Percentiles rank a stretch among this genome's conserved stretches.
Conservation (phyloP, 2,888 invertebrate genomes). For the Beris morrisii region DNA sequence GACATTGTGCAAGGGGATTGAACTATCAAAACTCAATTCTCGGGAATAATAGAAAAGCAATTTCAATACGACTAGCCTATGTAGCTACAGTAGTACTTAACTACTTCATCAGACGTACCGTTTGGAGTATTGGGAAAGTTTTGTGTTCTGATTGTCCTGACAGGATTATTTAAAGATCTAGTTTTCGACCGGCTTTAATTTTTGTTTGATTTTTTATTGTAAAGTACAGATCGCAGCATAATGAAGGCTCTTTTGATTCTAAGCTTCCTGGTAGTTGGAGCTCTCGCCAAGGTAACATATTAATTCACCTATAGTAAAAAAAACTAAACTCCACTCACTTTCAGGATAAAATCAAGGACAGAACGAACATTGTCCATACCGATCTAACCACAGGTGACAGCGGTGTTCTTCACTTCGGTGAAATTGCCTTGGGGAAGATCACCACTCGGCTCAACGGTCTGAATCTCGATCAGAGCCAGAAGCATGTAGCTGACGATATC, state of each 20-base stretch:
- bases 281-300: slow-evolving; percentile 10
- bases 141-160: no score
- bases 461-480: slow-evolving; percentile 9
- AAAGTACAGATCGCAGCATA: not conserved
- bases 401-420: slow-evolving; percentile 9
- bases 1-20: slow-evolving; percentile 6
- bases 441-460: slow-evolving; percentile 7
- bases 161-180: no score
- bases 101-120: no score
- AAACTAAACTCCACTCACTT: not conserved
- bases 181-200: no score
- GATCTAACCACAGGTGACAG: not conserved
- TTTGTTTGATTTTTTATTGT: no score
- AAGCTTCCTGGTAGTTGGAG: slow-evolving; percentile 12
- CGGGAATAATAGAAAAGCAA: slow-evolving; percentile 16
- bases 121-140: no score
- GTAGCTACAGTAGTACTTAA: no score
- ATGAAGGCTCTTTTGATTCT: slow-evolving; percentile 16
- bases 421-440: slow-evolving; percentile 8
- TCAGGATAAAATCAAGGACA: slow-evolving; percentile 20
- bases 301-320: not conserved
- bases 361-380: not conserved
- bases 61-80: not conserved
- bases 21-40: slow-evolving; percentile 19
- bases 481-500: slow-evolving; percentile 4